These are phyloP conservation scores for Lagopus muta DNA, from an alignment of 2,113 vertebrate species.

Conservation along the genomic window DNA sequence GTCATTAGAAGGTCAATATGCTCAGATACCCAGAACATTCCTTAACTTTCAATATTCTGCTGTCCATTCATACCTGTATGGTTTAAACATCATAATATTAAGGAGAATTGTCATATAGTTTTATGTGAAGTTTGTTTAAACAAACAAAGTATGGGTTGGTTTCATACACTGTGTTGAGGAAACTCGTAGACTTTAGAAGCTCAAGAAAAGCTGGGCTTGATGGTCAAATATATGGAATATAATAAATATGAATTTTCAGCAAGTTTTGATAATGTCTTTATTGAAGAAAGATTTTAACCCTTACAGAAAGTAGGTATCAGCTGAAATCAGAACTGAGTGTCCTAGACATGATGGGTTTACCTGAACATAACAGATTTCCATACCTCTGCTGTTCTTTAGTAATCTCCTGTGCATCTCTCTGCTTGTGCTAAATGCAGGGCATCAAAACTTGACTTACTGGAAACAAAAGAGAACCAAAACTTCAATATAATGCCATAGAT, in stretches of 20 bases:
- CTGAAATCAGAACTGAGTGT: background rate
- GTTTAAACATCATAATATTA: background rate
- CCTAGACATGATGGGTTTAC: background rate
- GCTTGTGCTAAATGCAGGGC: background rate
- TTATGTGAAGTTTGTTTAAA: background rate
- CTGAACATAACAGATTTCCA: background rate
- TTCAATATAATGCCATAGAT: background rate
- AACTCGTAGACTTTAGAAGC: background rate
- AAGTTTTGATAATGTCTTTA: background rate
- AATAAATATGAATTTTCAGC: background rate
- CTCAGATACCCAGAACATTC: background rate
- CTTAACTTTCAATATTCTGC: background rate
- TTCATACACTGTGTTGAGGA: background rate
- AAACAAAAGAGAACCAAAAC: background rate
- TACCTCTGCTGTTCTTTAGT: background rate
- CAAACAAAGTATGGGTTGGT: background rate
- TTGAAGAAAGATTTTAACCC: background rate
- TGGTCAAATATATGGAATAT: fast-evolving
- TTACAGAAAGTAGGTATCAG: background rate
- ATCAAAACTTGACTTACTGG: background rate
- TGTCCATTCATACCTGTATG: background rate
- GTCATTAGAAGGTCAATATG: background rate
- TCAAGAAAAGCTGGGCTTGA: background rate
- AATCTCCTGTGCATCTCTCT: background rate
- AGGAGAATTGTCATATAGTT: background rate